phyloP scores from a whole-genome alignment of 2,888 invertebrate genomes.

The Phragmatobia fuliginosa region DNA sequence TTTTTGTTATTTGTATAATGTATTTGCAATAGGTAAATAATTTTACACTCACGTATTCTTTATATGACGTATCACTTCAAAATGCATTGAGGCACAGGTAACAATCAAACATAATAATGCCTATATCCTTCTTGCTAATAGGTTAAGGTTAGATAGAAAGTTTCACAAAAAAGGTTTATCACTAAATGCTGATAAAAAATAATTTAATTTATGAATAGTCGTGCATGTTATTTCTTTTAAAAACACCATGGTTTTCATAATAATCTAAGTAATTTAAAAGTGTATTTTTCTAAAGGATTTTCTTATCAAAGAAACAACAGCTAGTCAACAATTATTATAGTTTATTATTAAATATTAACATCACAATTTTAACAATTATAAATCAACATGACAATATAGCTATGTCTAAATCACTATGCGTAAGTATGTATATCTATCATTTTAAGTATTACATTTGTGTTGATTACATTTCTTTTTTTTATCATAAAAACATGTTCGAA shows the following conservation, averaged over 20 bases:
- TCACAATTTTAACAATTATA: constrained; percentile 45
- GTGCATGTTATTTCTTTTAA: no score
- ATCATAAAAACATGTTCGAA: constrained; percentile 26
- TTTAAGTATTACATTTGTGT: background rate
- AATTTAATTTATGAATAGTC: no score
- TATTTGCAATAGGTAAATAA: background rate
- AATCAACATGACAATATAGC: constrained; percentile 24
- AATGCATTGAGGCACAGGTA: background rate
- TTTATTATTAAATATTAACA: constrained; percentile 51
- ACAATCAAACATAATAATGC: background rate
- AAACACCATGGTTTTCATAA: no score
- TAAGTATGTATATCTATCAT: no score
- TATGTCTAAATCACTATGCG: constrained; percentile 30
- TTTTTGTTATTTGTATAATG: background rate
- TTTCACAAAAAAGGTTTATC: no score
- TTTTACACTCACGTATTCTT: background rate
- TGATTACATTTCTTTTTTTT: constrained; percentile 19
- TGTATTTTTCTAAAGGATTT: no score
- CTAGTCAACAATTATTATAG: constrained; percentile 29
- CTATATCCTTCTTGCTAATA: background rate
- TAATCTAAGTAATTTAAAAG: no score
- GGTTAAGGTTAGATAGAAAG: no score
- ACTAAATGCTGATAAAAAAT: no score
- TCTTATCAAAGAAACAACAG: background rate
- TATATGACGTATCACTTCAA: background rate